Evolutionary conservation across 2,113 vertebrate genomes (phyloP).

Genomic region (Bujurquina vittata): DNA sequence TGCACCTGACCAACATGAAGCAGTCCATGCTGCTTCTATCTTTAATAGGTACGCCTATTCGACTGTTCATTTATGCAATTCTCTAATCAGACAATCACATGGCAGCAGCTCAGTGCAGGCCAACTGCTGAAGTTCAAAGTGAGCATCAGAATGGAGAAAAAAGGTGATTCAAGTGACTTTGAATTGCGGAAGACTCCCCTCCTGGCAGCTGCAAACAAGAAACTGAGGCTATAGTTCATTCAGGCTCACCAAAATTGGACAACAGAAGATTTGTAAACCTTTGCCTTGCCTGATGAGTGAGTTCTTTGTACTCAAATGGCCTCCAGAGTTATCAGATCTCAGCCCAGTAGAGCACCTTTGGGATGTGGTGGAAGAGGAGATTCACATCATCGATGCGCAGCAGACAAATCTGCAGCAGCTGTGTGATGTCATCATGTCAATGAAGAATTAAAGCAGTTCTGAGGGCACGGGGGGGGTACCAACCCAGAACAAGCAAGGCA

Average conservation of each 20-base stretch:
- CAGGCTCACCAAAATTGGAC: neutral
- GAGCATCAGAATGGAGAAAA: neutral
- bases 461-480: no score
- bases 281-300: no score
- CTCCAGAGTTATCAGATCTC: no score
- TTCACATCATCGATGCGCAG: no score
- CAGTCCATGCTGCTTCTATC: fast-evolving
- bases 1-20: neutral
- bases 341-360: no score
- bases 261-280: neutral
- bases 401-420: no score
- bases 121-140: neutral
- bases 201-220: neutral
- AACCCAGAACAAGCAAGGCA: no score
- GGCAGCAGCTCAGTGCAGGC: neutral
- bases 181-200: fast-evolving
- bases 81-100: neutral
- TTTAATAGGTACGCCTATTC: neutral
- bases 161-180: neutral
- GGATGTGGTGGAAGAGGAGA: no score
- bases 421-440: no score
- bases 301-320: no score
- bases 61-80: fast-evolving
- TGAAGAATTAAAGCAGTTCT: no score
- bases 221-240: fast-evolving